Conservation (phyloP, 2,797 vertebrate species). For the Tarsius wallacei region DNA sequence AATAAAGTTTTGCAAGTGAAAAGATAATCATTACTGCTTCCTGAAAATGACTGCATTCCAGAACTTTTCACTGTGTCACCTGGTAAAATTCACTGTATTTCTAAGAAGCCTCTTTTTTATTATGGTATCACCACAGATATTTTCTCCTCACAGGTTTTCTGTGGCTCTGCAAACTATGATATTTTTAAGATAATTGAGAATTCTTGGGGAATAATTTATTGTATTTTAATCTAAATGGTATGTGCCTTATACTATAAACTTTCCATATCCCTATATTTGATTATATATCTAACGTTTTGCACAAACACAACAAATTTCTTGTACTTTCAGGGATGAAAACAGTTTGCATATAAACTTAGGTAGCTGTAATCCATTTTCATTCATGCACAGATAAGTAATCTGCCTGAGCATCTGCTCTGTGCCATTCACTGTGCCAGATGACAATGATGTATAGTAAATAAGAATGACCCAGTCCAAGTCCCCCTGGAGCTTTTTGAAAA, state of each 20-base stretch:
- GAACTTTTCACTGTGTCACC: not conserved
- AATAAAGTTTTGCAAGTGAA: not conserved
- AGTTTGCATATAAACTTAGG: not conserved
- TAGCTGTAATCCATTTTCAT: not conserved
- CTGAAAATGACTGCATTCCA: constrained; percentile 1
- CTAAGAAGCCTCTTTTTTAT: not conserved
- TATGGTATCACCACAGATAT: not conserved
- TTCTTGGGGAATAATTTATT: not conserved
- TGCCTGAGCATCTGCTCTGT: not conserved
- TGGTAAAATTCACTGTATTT: not conserved
- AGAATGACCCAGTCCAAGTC: not conserved
- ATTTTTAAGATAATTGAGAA: not conserved
- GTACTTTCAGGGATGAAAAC: not conserved
- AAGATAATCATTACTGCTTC: not conserved
- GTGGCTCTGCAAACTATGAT: not conserved
- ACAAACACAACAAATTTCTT: not conserved
- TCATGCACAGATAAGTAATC: not conserved
- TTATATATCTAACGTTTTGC: not conserved
- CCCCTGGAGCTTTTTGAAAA: not conserved
- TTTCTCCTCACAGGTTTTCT: constrained; percentile 32
- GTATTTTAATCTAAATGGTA: not conserved
- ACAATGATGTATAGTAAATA: not conserved
- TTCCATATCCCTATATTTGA: not conserved
- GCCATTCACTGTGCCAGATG: not conserved
- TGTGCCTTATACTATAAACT: not conserved